These are phyloP conservation scores for Orussus abietinus DNA, from an alignment of 1,140 invertebrate genomes.

Conservation along the genomic window DNA sequence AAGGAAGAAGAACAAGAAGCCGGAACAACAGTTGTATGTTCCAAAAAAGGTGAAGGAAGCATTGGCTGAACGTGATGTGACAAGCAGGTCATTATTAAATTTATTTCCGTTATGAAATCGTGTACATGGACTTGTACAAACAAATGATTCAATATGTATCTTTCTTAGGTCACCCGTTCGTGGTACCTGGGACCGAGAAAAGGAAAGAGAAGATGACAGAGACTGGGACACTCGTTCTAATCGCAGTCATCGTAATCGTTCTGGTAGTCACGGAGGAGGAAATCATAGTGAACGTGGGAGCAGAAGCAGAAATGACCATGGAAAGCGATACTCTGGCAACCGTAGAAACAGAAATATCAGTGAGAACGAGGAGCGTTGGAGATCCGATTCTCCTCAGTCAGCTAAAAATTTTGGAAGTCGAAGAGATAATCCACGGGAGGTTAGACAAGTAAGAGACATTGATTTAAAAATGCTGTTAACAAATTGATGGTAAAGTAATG, in stretches of 20 bases:
- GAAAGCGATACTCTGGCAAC: slow-evolving; percentile 41
- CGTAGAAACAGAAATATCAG: slow-evolving; percentile 37
- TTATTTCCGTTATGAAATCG: too few species aligned
- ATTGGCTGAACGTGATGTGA: slow-evolving; percentile 44
- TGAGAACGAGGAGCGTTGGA: slow-evolving; percentile 48
- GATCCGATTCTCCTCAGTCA: slow-evolving; percentile 39
- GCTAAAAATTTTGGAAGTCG: slow-evolving; percentile 36
- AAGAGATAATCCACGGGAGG: slow-evolving; percentile 36
- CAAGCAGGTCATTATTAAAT: slow-evolving; percentile 31
- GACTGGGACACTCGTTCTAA: slow-evolving; percentile 45
- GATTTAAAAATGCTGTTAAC: slow-evolving; percentile 1
- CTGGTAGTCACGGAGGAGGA: slow-evolving; percentile 28
- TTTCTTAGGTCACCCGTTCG: slow-evolving; percentile 32
- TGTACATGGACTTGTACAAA: too few species aligned
- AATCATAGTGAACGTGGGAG: slow-evolving; percentile 30
- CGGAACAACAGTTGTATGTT: slow-evolving; percentile 57
- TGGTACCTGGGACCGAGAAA: slow-evolving; percentile 32
- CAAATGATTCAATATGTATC: slow-evolving; percentile 13
- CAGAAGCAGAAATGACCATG: slow-evolving; percentile 40
- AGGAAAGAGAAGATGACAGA: slow-evolving; percentile 33
- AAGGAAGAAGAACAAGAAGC: slow-evolving; percentile 53
- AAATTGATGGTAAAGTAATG: too few species aligned
- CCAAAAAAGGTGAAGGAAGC: slow-evolving; percentile 55
- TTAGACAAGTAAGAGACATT: slow-evolving; percentile 36
- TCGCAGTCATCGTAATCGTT: slow-evolving; percentile 34